Base-by-base conservation (phyloP, 2,113 vertebrate species). In the Jaculus jaculus region DNA sequence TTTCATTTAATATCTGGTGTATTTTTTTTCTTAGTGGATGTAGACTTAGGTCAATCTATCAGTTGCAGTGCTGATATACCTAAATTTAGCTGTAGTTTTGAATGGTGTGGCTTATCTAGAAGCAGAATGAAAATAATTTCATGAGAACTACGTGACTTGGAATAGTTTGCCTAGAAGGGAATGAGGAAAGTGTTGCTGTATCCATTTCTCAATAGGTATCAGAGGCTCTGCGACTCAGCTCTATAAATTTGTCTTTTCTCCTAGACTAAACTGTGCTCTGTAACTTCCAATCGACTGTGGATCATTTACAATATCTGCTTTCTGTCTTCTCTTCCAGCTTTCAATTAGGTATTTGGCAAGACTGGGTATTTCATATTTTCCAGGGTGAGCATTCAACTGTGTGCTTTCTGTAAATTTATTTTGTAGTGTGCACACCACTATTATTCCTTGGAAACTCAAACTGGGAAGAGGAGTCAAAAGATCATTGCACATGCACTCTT, bases 91-190 rank as follows among this genome's bases (percentile, higher is more conserved):
- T 83, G 28, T 15, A 54, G 39, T 72, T 77, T n/a, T 69, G 71
- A 95, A 65, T 30, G 39, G 83, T n/a, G 58, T 68, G 26, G 13
- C 23, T 69, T 84, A 8, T 42, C 24, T n/a, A 69, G 58, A 91
- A 71, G 51, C 17, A 90, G 84, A 95, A 60, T 90, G 37, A 93
- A 93, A 92, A 95, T 82, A 39, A 93, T n/a, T 74, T 58, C 51
- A 58, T 75, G 42, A 68, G 73, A 93, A 37, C 24, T 71, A 85
- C 0, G 1, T 61, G 78, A 87, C 60, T 90, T 88, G 65, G 78
- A 73, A 60, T 32, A 0, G 4, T 24, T 78, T 83, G 65, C 47
- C 17, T 74, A 78, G 58, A 87, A 87, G 47, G 85, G 12, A 82
- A 92, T 32, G 5, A 30, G 37, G 87, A 69, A 60, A 81, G 21